Evolutionary conservation across 2,113 vertebrate genomes (phyloP).

Genomic region (Neotoma lepida): DNA sequence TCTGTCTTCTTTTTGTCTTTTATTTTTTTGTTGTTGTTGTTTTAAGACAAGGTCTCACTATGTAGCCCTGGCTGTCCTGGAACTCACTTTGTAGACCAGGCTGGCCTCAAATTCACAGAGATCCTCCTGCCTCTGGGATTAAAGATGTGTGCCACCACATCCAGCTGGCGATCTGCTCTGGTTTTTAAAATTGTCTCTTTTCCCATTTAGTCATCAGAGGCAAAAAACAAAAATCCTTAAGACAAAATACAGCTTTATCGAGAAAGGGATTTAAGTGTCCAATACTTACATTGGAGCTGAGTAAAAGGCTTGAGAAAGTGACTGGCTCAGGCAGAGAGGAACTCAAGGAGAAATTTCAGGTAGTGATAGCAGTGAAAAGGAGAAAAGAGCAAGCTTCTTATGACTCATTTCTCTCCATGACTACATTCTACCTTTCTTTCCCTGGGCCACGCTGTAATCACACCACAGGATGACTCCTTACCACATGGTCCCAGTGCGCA

Average conservation of each 20-base stretch:
- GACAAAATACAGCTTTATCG: constrained; percentile 43
- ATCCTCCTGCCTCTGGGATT: background rate
- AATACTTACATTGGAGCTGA: background rate
- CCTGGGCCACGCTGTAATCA: constrained; percentile 25
- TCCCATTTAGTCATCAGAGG: constrained; percentile 25
- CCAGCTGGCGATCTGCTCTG: background rate
- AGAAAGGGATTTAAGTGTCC: constrained; percentile 3
- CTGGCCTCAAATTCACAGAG: background rate
- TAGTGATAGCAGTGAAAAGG: constrained; percentile 23
- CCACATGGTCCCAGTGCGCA: constrained; percentile 24
- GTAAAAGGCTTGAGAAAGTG: background rate
- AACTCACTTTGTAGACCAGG: background rate
- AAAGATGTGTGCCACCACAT: background rate
- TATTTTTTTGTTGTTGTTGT: no score
- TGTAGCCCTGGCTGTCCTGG: no score
- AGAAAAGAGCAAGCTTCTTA: constrained; percentile 40
- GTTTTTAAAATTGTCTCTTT: constrained; percentile 19
- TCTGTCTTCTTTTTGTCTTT: no score
- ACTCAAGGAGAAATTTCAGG: constrained; percentile 62
- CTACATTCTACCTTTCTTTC: constrained; percentile 45
- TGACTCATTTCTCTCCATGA: constrained; percentile 40
- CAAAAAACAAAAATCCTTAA: constrained; percentile 32
- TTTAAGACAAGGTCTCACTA: no score
- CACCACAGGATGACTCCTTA: background rate
- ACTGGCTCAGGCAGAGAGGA: constrained; percentile 20